Percentiles rank a stretch among this genome's conserved stretches.
phyloP scores from a whole-genome alignment of 2,797 vertebrate species.

The Pseudochirops corinnae region DNA sequence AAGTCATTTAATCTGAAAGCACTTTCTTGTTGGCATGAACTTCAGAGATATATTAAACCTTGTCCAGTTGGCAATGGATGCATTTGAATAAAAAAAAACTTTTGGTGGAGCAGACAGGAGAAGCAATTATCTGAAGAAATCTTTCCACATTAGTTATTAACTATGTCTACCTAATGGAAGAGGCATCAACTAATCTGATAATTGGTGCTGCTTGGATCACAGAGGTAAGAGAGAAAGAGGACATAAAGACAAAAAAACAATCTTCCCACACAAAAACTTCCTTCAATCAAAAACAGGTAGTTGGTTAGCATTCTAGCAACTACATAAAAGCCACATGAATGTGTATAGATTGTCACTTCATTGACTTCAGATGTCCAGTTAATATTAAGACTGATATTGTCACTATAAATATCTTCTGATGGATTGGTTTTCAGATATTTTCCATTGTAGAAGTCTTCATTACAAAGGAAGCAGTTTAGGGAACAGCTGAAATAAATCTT shows the following conservation, averaged over 20 bases:
- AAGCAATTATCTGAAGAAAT: constrained; percentile 72
- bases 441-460: neutral
- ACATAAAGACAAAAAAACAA: neutral
- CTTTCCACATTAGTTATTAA: constrained; percentile 41
- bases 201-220: neutral
- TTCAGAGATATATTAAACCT: constrained; percentile 67
- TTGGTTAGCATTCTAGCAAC: neutral
- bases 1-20: constrained; percentile 58
- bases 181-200: neutral
- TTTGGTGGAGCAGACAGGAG: constrained; percentile 73
- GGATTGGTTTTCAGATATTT: neutral
- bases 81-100: neutral
- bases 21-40: constrained; percentile 53
- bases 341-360: neutral
- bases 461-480: neutral
- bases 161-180: neutral
- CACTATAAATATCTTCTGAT: neutral
- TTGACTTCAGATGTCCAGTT: neutral
- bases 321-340: neutral
- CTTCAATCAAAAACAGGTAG: neutral
- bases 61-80: constrained; percentile 13
- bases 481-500: too few species aligned
- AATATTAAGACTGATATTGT: neutral
- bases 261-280: neutral
- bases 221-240: neutral